Base-by-base conservation (phyloP, 2,113 vertebrate genomes). In the Scartelaos histophorus region DNA sequence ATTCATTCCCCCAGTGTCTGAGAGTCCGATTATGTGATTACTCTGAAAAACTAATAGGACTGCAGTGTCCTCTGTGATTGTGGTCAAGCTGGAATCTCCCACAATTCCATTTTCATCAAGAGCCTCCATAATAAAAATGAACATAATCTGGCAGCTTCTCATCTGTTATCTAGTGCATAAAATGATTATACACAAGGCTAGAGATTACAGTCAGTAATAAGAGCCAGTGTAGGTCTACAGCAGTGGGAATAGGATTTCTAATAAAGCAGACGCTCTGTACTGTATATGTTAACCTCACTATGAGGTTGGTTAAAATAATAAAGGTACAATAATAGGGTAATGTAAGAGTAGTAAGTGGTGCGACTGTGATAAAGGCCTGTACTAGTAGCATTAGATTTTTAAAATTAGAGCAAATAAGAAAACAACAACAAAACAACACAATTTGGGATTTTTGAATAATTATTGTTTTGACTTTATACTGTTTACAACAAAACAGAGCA, bases 1-100 rank as follows among this genome's bases (percentile, higher is more conserved):
- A 87, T 67, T 77, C 75, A 74, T 87, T 80, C 89, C 85, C 85
- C 89, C 85, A 71, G 82, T 86, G 89, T 85, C 76, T 88, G 82
- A 88, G 89, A 80, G 72, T 67, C n/a, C 5, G 81, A 85, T 85
- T 79, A 84, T 71, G 78, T 85, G 80, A 88, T 88, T 85, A 76
- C 70, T 79, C 60, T 70, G 74, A 73, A 73, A 87, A 83, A 76
- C 79, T 75, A 88, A 85, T 79, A 73, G 67, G 71, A 75, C 66
- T 17, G 34, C 75, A 43, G 73, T 75, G 77, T 90, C 82, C 84
- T 82, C 65, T 79, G 84, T 81, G 72, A 86, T 85, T 89, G 88
- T 89, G 87, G 83, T 88, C 81, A 85, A 83, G 70, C 80, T 80
- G 57, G 66, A 78, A 81, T 88, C 81, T 85, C 65, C 67, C 2